Base-by-base conservation (phyloP, 1,140 invertebrate species). In the Nomia melanderi region DNA sequence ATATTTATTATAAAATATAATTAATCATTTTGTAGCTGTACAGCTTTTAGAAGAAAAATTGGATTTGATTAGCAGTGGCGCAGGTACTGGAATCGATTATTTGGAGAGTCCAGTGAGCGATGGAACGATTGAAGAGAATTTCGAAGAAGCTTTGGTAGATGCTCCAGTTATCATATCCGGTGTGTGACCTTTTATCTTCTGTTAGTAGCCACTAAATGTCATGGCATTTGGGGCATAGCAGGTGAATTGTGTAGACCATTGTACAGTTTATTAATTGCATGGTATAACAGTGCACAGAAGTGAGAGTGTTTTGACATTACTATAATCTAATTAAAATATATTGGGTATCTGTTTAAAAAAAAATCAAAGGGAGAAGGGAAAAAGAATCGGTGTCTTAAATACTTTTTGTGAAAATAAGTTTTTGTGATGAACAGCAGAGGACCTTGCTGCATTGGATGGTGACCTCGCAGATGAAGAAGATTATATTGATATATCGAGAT, bases 61-160 rank as follows among this genome's bases (percentile, higher is more conserved):
- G 74, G 93, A 93, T 83, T 86, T 92, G 75, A 88, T 87, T 64
- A 88, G 86, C 77, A 88, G 89, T 81, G 87, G 88, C 77, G 90
- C 90, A 17, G 90, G 91, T 44, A 88, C 88, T 66, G 91, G 91
- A 12, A 88, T 94, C 79, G 95, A 95, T 83, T 95, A 95, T 88
- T 89, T 96, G 82, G 95, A 95, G 87, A 96, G 96, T 77, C 96
- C 96, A 29, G 95, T 96, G 56, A 96, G 96, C 56, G 96, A 97
- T 92, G 96, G 96, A 29, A 95, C 96, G 8, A 97, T 97, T 73
- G 97, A 98, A 90, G 97, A 98, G 88, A 98, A 98, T 90, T 98
- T 98, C 93, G 97, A 98, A 91, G 96, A 97, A 89, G 97, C 97
- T 88, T 93, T 98, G n/a, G 96, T 95, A 70, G 93, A 94, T 80